phyloP scores from a whole-genome alignment of 2,888 invertebrate species.

The Chelonus formosanus region DNA sequence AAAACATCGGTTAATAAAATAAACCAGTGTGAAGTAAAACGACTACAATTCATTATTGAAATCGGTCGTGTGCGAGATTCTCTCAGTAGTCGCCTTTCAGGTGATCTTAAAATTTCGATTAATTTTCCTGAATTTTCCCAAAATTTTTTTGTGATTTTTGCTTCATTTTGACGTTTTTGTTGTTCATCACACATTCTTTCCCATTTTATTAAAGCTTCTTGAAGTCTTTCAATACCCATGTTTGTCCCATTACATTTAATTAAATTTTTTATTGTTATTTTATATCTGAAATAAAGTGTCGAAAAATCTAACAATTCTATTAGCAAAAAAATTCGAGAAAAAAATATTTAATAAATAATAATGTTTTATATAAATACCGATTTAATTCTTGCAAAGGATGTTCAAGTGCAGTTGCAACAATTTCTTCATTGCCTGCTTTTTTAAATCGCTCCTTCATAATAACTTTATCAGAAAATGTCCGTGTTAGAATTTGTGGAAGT shows the following conservation, averaged over 20 bases:
- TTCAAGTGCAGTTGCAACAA: conserved; percentile 70
- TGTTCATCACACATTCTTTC: conserved; percentile 73
- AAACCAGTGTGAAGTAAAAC: conserved; percentile 83
- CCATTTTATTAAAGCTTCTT: conserved; percentile 71
- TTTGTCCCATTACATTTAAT: conserved; percentile 65
- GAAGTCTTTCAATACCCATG: conserved; percentile 68
- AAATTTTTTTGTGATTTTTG: conserved; percentile 76
- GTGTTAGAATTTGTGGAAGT: conserved; percentile 68
- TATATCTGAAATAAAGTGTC: conserved; percentile 65
- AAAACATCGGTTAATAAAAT: conserved; percentile 84
- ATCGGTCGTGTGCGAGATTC: conserved; percentile 80
- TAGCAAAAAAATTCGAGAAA: neutral
- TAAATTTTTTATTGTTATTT: conserved; percentile 70
- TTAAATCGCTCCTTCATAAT: conserved; percentile 65
- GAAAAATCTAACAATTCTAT: neutral
- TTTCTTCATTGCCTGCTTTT: conserved; percentile 68
- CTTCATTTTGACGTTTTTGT: conserved; percentile 71
- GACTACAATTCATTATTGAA: conserved; percentile 74
- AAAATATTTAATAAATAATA: neutral
- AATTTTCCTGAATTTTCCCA: conserved; percentile 77
- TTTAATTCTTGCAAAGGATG: conserved; percentile 72
- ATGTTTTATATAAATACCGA: conserved; percentile 45
- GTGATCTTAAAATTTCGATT: conserved; percentile 71
- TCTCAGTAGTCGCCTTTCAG: conserved; percentile 77
- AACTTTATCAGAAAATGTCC: conserved; percentile 70